Evolutionary conservation across 1,140 invertebrate species (phyloP).

Genomic region (Pararge aegeria): DNA sequence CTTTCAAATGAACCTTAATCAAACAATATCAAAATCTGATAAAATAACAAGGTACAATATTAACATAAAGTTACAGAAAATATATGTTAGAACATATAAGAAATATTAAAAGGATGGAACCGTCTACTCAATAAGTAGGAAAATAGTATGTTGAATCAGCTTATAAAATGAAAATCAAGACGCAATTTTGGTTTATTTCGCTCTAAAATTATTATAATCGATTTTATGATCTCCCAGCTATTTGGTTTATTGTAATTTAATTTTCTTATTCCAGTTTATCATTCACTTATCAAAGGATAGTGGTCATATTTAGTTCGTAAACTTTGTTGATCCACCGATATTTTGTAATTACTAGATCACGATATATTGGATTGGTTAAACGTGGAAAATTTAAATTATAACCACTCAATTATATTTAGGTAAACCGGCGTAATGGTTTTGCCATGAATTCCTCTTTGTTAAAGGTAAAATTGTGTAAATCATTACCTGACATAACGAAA

Average conservation of each 20-base stretch:
- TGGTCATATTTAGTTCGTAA: background rate
- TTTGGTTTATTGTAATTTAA: background rate
- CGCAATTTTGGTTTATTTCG: background rate
- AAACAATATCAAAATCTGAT: background rate
- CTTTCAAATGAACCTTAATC: background rate
- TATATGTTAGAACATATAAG: background rate
- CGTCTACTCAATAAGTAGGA: background rate
- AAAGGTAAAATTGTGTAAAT: background rate
- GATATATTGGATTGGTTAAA: background rate
- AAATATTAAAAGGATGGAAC: background rate
- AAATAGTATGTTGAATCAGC: background rate
- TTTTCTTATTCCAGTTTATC: background rate
- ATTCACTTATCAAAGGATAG: background rate
- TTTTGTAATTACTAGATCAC: background rate
- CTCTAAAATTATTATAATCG: background rate
- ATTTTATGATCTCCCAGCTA: background rate
- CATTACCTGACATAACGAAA: background rate
- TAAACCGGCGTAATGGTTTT: background rate
- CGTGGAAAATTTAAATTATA: background rate
- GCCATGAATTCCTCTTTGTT: no score
- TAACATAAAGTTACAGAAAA: background rate
- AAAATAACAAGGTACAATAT: background rate
- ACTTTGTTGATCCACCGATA: background rate
- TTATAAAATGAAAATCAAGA: background rate
- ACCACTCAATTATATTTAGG: background rate